Evolutionary conservation across 2,797 vertebrate genomes (phyloP).

Genomic region (Ctenopoma kingsleyae): DNA sequence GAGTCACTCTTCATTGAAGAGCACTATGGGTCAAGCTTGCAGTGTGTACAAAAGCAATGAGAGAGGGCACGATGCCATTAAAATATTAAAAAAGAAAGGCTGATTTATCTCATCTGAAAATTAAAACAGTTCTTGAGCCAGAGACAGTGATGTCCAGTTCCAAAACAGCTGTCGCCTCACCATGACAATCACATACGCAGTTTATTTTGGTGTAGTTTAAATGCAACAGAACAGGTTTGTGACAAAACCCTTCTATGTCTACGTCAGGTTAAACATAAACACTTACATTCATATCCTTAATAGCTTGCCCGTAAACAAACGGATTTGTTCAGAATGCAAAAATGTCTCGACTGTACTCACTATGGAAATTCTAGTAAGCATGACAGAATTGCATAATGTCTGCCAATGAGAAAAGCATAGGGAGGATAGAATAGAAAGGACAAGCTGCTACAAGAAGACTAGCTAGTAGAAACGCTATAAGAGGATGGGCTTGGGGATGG

Average conservation of each 20-base stretch:
- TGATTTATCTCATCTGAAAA: slow-evolving; percentile 76
- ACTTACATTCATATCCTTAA: slow-evolving; percentile 82
- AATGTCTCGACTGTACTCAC: slow-evolving; percentile 61
- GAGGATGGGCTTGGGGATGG: slow-evolving; percentile 58
- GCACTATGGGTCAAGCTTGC: slow-evolving; percentile 73
- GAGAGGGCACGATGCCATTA: slow-evolving; percentile 68
- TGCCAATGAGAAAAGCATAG: slow-evolving; percentile 81
- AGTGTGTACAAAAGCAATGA: slow-evolving; percentile 79
- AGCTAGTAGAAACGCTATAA: slow-evolving; percentile 73
- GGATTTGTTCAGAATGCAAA: slow-evolving; percentile 59
- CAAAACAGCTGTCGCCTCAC: slow-evolving; percentile 72
- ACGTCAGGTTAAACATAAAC: slow-evolving; percentile 71
- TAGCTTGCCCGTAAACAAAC: slow-evolving; percentile 71
- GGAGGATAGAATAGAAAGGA: slow-evolving; percentile 73
- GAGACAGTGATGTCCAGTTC: slow-evolving; percentile 81
- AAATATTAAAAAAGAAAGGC: slow-evolving; percentile 73
- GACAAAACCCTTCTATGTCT: slow-evolving; percentile 70
- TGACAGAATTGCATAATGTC: slow-evolving; percentile 83
- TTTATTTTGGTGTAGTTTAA: slow-evolving; percentile 82
- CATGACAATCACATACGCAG: slow-evolving; percentile 70
- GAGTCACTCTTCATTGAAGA: slow-evolving; percentile 82
- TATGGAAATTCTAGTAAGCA: slow-evolving; percentile 73
- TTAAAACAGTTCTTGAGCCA: slow-evolving; percentile 89
- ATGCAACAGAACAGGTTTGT: slow-evolving; percentile 72
- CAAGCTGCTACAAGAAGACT: slow-evolving; percentile 81